These are phyloP conservation scores for Spinus pinus DNA, from an alignment of 2,797 vertebrate genomes.

Conservation along the genomic window DNA sequence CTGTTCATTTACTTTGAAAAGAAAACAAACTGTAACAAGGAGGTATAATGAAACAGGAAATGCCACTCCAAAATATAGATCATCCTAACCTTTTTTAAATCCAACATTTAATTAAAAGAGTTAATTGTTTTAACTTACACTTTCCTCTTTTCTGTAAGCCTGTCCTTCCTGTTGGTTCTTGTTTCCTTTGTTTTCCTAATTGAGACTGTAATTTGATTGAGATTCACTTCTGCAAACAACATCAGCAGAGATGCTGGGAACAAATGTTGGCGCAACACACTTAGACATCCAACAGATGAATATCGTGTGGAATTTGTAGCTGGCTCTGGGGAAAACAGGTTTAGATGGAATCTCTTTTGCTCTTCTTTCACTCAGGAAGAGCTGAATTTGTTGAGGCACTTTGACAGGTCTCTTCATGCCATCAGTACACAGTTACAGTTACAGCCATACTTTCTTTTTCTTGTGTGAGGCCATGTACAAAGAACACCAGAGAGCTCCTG, in stretches of 20 bases:
- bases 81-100: neutral
- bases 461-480: neutral
- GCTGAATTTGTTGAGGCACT: neutral
- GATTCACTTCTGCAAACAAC: neutral
- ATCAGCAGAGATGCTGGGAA: neutral
- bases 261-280: neutral
- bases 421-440: neutral
- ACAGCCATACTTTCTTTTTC: neutral
- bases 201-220: neutral
- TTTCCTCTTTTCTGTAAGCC: neutral
- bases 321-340: neutral
- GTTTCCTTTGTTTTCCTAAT: neutral
- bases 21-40: neutral
- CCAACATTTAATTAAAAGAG: neutral
- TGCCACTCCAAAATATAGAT: neutral
- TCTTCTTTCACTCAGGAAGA: neutral
- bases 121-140: neutral
- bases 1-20: neutral
- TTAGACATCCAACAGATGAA: neutral
- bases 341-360: neutral
- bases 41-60: neutral
- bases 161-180: neutral
- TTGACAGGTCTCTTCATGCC: neutral
- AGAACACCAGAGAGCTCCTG: neutral
- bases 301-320: neutral